Percentiles rank a stretch among this genome's conserved stretches.
These are phyloP conservation scores for Daphoenositta chrysoptera DNA, from an alignment of 2,113 vertebrate species.

Conservation along the genomic window DNA sequence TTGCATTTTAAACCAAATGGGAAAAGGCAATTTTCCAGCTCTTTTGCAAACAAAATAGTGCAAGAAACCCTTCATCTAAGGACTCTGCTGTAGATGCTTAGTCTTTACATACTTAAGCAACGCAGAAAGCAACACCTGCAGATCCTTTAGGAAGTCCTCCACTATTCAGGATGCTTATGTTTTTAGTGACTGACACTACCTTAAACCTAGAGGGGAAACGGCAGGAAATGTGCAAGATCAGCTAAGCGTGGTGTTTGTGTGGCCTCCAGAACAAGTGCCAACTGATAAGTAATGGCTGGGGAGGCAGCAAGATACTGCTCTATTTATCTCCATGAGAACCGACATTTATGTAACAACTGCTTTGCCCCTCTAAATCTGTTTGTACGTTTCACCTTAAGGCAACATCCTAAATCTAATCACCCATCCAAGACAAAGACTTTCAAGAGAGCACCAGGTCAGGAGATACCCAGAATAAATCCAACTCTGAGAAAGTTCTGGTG, in stretches of 20 bases:
- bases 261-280: constrained; percentile 46
- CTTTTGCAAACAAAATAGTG: background rate
- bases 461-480: background rate
- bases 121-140: constrained; percentile 40
- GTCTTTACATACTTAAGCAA: background rate
- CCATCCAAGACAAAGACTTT: constrained; percentile 41
- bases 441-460: constrained; percentile 13
- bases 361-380: constrained; percentile 26
- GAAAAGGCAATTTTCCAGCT: background rate
- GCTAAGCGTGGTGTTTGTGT: background rate
- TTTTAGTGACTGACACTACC: constrained; percentile 20
- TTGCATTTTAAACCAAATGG: background rate
- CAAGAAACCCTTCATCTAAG: constrained; percentile 37
- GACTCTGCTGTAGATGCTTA: background rate
- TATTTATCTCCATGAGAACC: constrained; percentile 31
- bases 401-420: constrained; percentile 53
- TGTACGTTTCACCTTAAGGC: constrained; percentile 35
- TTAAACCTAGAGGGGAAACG: constrained; percentile 8
- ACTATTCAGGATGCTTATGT: background rate
- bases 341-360: constrained; percentile 9
- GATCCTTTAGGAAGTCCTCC: constrained; percentile 34
- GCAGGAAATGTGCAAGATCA: constrained; percentile 55
- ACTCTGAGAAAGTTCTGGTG: background rate
- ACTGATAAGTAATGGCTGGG: background rate
- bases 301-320: background rate